phyloP scores from a whole-genome alignment of 2,797 vertebrate genomes.

The Peromyscus melanophrys region DNA sequence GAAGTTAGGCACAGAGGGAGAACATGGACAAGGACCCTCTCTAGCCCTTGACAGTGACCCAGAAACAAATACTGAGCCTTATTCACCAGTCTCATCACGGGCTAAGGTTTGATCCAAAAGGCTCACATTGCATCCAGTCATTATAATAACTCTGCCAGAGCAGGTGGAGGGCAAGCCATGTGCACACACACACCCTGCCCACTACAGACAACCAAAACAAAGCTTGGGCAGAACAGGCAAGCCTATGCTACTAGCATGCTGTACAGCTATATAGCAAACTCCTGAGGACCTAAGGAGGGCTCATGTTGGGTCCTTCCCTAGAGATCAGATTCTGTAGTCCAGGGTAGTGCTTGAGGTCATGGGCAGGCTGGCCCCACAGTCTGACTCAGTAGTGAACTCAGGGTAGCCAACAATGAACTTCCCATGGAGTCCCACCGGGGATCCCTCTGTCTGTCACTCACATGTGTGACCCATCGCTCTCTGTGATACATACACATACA shows the following conservation, averaged over 20 bases:
- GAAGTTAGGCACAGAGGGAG: neutral
- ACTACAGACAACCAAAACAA: neutral
- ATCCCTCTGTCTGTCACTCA: neutral
- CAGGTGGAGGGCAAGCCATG: neutral
- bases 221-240: neutral
- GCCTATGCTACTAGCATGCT: neutral
- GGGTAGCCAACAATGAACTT: neutral
- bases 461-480: no score
- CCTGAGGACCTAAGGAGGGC: neutral
- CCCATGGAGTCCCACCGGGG: neutral
- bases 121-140: neutral
- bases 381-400: neutral
- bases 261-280: neutral
- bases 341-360: neutral
- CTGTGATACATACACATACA: no score
- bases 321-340: neutral
- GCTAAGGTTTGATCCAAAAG: slow-evolving; percentile 37
- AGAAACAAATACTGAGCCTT: neutral
- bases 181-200: neutral
- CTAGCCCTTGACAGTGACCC: neutral
- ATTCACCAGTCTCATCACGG: neutral
- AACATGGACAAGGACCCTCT: neutral
- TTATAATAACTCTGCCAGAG: neutral
- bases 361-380: neutral
- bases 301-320: neutral